These are phyloP conservation scores for Lethenteron reissneri DNA, from an alignment of 2,113 vertebrate species.

Conservation along the genomic window DNA sequence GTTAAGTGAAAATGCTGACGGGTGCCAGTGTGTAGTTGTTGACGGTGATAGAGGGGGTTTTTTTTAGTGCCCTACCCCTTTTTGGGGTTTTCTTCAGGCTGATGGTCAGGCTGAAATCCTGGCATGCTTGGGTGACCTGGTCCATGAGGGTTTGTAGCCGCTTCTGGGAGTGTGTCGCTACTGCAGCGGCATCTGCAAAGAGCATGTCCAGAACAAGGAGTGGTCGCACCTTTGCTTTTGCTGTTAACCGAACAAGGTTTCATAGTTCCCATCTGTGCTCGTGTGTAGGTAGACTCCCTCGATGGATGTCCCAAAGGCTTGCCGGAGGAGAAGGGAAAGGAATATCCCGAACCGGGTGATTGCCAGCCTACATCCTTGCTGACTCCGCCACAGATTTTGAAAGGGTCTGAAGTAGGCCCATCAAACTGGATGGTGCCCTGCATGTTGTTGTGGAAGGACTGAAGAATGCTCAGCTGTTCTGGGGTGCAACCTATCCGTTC, in stretches of 20 bases:
- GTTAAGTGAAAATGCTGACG: not conserved
- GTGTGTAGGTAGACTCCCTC: not conserved
- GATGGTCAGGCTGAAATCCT: slow-evolving; percentile 1
- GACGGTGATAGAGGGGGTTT: not conserved
- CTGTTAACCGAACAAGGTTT: not conserved
- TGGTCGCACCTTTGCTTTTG: not conserved
- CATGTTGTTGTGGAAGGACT: slow-evolving; percentile 7
- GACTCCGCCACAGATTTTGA: not conserved
- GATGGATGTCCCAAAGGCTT: not conserved
- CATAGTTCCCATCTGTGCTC: not conserved
- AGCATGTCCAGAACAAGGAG: not conserved
- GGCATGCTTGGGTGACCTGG: not conserved
- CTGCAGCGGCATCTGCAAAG: not conserved
- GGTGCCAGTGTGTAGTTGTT: not conserved
- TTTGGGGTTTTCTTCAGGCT: not conserved
- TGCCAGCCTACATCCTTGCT: slow-evolving; percentile 7
- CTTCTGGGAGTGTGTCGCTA: not conserved
- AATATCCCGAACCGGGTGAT: slow-evolving; percentile 8
- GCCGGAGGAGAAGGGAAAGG: not conserved
- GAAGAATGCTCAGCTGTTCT: not conserved
- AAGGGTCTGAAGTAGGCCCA: not conserved
- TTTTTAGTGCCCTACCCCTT: not conserved
- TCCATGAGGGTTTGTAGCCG: not conserved
- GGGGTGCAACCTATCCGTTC: not conserved
- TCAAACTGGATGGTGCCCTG: slow-evolving; percentile 7